Evolutionary conservation across 2,113 vertebrate species (phyloP), one percentile per base, ranked within the genome.

Genomic region (Bujurquina vittata): DNA sequence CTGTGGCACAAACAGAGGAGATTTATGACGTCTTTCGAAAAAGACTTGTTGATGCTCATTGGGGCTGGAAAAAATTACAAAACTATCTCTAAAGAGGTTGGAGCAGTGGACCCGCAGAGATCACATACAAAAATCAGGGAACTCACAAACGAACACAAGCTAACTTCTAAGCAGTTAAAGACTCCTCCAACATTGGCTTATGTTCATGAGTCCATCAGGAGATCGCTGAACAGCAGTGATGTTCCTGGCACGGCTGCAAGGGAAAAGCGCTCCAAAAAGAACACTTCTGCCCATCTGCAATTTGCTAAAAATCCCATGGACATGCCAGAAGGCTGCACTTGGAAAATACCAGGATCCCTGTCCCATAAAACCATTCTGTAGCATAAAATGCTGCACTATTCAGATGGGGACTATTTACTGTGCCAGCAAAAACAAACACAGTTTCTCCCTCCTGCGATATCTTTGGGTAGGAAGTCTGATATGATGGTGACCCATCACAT

Each of bases 21-120:
- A 54, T 54, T 72, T 54, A 72, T 72, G 18, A 5, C 18, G 0
- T 54, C 67, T 72, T 54, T 33, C 31, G 46, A 72, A 72, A 72
- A 33, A 72, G 40, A 67, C 10, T 72, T 72, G 67, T 33, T 72
- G 67, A 54, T 20, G 43, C 67, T 54, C 26, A 54, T 72, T 26
- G n/a, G 67, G 43, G 26, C 46, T 72, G 67, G 67, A 72, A 72
- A 72, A 72, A 72, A 54, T 72, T 72, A 33, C 67, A 72, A 72
- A 72, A 72, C 67, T 72, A 72, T 72, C 46, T 54, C 46, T 54
- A 18, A 33, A 54, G 67, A 54, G 10, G 3, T 14, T 72, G 17
- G 46, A 54, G 46, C 49, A 54, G 49, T 54, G 6, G 7, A 5
- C 15, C 46, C 18, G 7, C 49, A 20, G 18, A 54, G 49, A 54